These are phyloP conservation scores for Vulpes vulpes DNA, from an alignment of 2,113 vertebrate genomes.

Conservation along the genomic window DNA sequence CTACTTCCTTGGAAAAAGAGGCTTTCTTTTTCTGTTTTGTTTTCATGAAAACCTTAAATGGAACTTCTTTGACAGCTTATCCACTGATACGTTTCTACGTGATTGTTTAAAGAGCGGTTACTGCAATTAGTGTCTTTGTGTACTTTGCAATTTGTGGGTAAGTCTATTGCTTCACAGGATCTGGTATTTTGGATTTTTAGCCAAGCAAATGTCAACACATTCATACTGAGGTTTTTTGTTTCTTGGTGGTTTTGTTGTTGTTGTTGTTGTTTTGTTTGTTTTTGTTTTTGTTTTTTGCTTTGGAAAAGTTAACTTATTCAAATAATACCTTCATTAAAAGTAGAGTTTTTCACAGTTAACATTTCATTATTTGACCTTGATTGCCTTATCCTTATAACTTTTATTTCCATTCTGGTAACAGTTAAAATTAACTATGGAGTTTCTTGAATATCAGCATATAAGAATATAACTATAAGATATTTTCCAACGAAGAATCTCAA, in stretches of 20 bases:
- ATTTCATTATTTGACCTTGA: conserved; percentile 23
- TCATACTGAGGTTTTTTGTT: background rate
- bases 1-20: background rate
- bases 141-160: conserved; percentile 58
- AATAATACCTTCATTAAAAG: conserved; percentile 46
- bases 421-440: background rate
- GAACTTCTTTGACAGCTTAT: conserved; percentile 64
- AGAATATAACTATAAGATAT: background rate
- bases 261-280: background rate
- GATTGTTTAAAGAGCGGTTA: conserved; percentile 51
- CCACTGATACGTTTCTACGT: conserved; percentile 43
- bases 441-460: background rate
- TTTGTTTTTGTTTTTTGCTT: background rate
- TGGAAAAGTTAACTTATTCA: conserved; percentile 49
- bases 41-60: conserved; percentile 58
- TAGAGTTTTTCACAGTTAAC: conserved; percentile 16
- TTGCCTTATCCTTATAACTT: background rate
- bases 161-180: conserved; percentile 65
- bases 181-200: conserved; percentile 49
- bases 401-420: background rate
- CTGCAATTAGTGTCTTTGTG: conserved; percentile 73
- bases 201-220: conserved; percentile 67
- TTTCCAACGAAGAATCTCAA: conserved; percentile 3
- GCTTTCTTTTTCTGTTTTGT: conserved; percentile 20
- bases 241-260: too few species aligned